A percentile compares a stretch with the other conserved stretches of the same genome.
These are phyloP conservation scores for Phyllotreta cruciferae DNA, from an alignment of 2,888 invertebrate genomes.

Conservation along the genomic window DNA sequence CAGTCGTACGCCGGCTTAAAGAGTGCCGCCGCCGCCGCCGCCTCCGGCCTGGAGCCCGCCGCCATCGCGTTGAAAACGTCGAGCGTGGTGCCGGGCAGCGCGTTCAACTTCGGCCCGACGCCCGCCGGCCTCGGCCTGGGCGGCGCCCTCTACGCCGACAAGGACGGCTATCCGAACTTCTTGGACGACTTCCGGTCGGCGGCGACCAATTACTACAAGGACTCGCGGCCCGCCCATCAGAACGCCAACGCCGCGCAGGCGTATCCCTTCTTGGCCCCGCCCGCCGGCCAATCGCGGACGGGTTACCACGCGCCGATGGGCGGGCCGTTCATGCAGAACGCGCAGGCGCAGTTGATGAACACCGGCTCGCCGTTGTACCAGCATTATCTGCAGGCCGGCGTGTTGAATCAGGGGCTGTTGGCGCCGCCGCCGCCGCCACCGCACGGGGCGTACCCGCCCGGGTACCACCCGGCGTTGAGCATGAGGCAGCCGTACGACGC, in stretches of 20 bases:
- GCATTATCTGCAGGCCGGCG: constrained; percentile 71
- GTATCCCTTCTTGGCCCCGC: constrained; percentile 69
- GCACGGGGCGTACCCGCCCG: constrained; percentile 65
- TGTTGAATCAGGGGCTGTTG: constrained; percentile 62
- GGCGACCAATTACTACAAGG: constrained; percentile 66
- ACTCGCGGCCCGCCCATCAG: constrained; percentile 49
- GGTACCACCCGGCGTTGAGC: constrained; percentile 69
- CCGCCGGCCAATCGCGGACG: constrained; percentile 59
- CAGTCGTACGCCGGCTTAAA: constrained; percentile 68
- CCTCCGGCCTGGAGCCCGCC: constrained; percentile 59
- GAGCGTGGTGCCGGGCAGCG: constrained; percentile 80
- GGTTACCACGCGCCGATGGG: constrained; percentile 64
- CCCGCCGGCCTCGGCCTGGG: constrained; percentile 66
- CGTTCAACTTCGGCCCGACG: constrained; percentile 82
- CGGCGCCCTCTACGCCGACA: constrained; percentile 68
- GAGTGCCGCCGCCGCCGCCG: constrained; percentile 53
- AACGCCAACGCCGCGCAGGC: constrained; percentile 54
- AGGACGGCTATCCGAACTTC: constrained; percentile 72
- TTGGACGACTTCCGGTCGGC: constrained; percentile 73
- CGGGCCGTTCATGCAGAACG: constrained; percentile 67
- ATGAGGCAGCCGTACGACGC: constrained; percentile 78
- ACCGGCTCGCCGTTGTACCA: constrained; percentile 74
- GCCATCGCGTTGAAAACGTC: constrained; percentile 71
- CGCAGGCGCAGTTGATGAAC: constrained; percentile 64
- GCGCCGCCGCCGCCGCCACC: constrained; percentile 60